phyloP scores from a whole-genome alignment of 2,113 vertebrate genomes.

The Aegithalos caudatus region DNA sequence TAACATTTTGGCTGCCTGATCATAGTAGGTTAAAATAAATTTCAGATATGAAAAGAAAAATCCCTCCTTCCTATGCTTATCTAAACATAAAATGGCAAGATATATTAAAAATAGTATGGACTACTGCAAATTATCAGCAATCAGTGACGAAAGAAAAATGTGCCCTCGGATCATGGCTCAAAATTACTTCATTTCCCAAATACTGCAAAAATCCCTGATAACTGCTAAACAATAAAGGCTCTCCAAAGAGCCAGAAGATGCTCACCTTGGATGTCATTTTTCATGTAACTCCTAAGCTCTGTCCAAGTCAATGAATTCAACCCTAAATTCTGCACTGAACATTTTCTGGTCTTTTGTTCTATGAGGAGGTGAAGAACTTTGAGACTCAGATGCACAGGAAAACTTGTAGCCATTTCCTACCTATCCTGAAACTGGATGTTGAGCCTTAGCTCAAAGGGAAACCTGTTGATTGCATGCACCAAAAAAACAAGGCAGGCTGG shows the following conservation, averaged over 20 bases:
- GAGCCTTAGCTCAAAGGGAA: not conserved
- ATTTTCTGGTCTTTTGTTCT: not conserved
- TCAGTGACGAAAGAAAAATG: constrained; percentile 3
- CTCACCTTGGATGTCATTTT: not conserved
- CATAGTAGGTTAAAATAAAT: not conserved
- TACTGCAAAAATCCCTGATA: not conserved
- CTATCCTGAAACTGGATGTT: not conserved
- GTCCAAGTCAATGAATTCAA: not conserved
- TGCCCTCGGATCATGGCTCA: not conserved
- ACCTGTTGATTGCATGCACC: not conserved
- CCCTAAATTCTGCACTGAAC: not conserved
- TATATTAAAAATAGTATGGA: constrained; percentile 5
- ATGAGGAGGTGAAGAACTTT: not conserved
- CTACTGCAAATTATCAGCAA: constrained; percentile 13
- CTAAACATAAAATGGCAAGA: constrained; percentile 15
- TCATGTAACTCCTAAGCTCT: not conserved
- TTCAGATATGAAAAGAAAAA: not conserved
- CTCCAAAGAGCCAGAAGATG: not conserved
- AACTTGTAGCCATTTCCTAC: not conserved
- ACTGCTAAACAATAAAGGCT: not conserved
- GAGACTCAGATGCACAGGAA: not conserved
- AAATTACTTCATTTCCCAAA: constrained; percentile 27
- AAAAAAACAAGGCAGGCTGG: not conserved
- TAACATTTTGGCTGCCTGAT: not conserved
- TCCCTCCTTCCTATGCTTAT: not conserved